Evolutionary conservation across 2,888 invertebrate species (phyloP).

Genomic region (Bhutanitis thaidina): DNA sequence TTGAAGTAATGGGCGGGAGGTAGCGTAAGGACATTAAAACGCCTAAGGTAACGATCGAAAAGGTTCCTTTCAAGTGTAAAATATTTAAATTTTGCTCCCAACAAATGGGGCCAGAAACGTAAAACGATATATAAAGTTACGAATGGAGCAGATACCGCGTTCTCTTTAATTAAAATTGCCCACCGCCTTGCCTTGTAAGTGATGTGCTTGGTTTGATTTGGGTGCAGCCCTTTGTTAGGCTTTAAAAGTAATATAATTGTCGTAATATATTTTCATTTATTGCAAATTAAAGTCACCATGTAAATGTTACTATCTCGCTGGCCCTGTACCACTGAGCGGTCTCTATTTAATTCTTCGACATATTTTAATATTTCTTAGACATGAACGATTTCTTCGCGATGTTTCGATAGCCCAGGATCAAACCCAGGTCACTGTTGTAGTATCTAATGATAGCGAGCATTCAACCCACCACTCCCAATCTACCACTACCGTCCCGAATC

Average conservation of each 20-base stretch:
- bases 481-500: too few species aligned
- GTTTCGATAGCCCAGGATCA: too few species aligned
- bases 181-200: conserved; percentile 31
- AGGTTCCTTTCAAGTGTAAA: conserved; percentile 58
- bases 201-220: conserved; percentile 33
- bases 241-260: conserved; percentile 19
- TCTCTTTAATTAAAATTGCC: conserved; percentile 56
- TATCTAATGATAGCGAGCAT: too few species aligned
- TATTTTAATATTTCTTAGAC: too few species aligned
- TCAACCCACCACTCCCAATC: too few species aligned
- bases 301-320: too few species aligned
- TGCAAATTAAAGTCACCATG: conserved; percentile 1
- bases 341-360: too few species aligned
- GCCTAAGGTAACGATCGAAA: conserved; percentile 63
- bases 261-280: conserved; percentile 17
- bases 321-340: too few species aligned
- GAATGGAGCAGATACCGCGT: conserved; percentile 34
- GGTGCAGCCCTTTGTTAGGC: conserved; percentile 22
- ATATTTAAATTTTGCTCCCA: conserved; percentile 66
- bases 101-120: conserved; percentile 45
- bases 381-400: too few species aligned
- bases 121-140: conserved; percentile 33
- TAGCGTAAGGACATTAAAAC: conserved; percentile 54
- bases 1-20: conserved; percentile 53
- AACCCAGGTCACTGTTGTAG: too few species aligned